Percentiles rank a stretch among this genome's conserved stretches.
phyloP scores from a whole-genome alignment of 2,797 vertebrate species.

The Poeciliopsis infans region DNA sequence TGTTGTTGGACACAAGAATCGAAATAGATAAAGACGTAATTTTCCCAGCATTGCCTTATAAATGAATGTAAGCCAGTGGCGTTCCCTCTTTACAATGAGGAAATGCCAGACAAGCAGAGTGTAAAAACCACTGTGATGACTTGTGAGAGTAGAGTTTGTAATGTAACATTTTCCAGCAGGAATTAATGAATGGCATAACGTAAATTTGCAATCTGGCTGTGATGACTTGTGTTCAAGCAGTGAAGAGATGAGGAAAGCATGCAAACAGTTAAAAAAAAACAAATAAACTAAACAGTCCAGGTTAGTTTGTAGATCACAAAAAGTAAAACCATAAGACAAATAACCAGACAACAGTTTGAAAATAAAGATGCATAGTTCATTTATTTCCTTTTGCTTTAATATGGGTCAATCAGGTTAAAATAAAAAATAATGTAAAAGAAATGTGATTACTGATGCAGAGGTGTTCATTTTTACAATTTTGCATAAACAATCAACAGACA shows the following conservation, averaged over 20 bases:
- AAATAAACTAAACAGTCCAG: background rate
- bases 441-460: constrained; percentile 11
- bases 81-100: background rate
- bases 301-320: background rate
- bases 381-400: constrained; percentile 49
- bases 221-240: background rate
- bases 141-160: background rate
- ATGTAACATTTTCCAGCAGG: constrained; percentile 11
- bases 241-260: background rate
- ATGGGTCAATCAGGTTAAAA: constrained; percentile 46
- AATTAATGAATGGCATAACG: constrained; percentile 8
- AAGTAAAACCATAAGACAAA: background rate
- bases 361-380: constrained; percentile 23
- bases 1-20: background rate
- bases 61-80: background rate
- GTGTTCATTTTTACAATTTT: constrained; percentile 15
- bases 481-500: constrained; percentile 34
- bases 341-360: constrained; percentile 7
- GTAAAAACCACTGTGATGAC: background rate
- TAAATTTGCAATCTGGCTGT: constrained; percentile 5
- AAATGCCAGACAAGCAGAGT: background rate
- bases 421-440: constrained; percentile 34
- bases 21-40: background rate
- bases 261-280: background rate
- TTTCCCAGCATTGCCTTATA: background rate